phyloP scores from a whole-genome alignment of 2,888 invertebrate genomes.

The Tricholauxania praeusta region DNA sequence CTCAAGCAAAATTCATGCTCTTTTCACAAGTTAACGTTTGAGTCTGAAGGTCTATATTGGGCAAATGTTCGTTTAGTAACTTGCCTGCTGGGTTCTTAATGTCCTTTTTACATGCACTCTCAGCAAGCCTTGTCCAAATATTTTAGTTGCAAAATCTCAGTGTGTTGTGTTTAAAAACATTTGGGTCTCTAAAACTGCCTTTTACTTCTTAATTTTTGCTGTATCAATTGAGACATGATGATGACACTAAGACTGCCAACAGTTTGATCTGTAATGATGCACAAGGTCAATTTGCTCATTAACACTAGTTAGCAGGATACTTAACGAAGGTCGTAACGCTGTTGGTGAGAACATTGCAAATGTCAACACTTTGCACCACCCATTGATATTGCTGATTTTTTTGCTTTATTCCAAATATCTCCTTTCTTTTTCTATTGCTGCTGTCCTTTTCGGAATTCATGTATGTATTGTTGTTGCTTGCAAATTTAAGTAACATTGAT shows the following conservation, averaged over 20 bases:
- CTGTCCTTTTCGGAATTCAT: too few species aligned
- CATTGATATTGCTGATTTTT: slow-evolving; percentile 49
- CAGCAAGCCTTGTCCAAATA: slow-evolving; percentile 48
- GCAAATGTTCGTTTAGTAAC: not conserved
- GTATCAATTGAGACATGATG: slow-evolving; percentile 52
- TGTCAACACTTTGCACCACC: slow-evolving; percentile 61
- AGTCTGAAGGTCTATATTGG: slow-evolving; percentile 19
- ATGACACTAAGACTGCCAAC: slow-evolving; percentile 54
- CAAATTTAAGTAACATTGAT: not conserved
- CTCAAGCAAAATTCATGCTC: too few species aligned
- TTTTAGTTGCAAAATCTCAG: slow-evolving; percentile 28
- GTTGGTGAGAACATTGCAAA: slow-evolving; percentile 53
- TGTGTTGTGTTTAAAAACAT: slow-evolving; percentile 57
- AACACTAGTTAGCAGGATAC: slow-evolving; percentile 22
- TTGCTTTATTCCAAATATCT: slow-evolving; percentile 20
- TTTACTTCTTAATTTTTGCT: too few species aligned
- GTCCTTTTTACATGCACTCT: slow-evolving; percentile 46
- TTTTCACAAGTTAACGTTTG: too few species aligned
- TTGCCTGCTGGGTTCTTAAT: slow-evolving; percentile 49
- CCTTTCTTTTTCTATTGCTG: not conserved
- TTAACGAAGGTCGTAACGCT: slow-evolving; percentile 58
- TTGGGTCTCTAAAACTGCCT: slow-evolving; percentile 49
- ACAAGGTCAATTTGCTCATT: slow-evolving; percentile 46
- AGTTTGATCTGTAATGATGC: slow-evolving; percentile 46
- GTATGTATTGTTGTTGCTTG: not conserved